Conservation (phyloP, 2,113 vertebrate species). For the Tetraodon nigroviridis region DNA sequence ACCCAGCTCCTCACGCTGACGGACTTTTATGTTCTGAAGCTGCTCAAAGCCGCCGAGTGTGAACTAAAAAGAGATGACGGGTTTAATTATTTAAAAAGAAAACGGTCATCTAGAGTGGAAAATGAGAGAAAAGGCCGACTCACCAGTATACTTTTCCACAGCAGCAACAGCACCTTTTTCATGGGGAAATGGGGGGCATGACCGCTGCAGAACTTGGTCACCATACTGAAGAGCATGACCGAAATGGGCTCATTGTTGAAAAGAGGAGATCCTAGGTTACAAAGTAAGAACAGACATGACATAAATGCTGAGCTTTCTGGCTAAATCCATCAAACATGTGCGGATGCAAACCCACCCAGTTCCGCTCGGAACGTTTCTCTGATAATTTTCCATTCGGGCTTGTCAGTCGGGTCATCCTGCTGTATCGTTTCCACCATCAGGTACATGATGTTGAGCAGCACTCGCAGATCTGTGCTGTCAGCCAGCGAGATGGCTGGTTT, state of each 20-base stretch:
- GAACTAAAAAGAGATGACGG: conserved; percentile 73
- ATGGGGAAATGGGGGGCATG: conserved; percentile 96
- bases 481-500: conserved; percentile 97
- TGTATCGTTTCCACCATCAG: conserved; percentile 92
- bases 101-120: background rate
- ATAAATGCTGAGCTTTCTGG: background rate
- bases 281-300: background rate
- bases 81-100: background rate
- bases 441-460: conserved; percentile 97
- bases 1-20: conserved; percentile 79
- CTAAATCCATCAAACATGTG: background rate
- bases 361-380: conserved; percentile 90
- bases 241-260: conserved; percentile 95
- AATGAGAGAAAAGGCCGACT: conserved; percentile 55
- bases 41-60: conserved; percentile 95
- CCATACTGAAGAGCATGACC: conserved; percentile 95
- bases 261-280: conserved; percentile 80
- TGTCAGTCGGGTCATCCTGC: conserved; percentile 86
- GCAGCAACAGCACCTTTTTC: conserved; percentile 92
- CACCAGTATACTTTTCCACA: conserved; percentile 96
- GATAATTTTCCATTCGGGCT: conserved; percentile 85
- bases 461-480: conserved; percentile 95
- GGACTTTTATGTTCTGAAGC: conserved; percentile 88
- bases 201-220: conserved; percentile 96
- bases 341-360: conserved; percentile 75